Percentiles rank a stretch among this genome's conserved stretches.
phyloP scores from a whole-genome alignment of 2,113 vertebrate species.

The Myodes glareolus region DNA sequence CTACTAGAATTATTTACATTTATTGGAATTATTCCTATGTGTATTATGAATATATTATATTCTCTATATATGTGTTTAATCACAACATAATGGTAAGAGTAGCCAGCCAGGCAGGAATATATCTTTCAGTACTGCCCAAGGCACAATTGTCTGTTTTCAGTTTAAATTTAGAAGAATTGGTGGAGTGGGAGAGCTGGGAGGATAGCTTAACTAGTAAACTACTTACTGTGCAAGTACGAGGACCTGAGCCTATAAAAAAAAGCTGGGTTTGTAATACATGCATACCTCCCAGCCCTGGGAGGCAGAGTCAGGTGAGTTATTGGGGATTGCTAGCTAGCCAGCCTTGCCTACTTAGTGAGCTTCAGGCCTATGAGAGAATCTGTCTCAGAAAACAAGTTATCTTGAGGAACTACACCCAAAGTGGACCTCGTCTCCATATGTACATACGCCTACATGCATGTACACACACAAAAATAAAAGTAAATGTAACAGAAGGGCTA shows the following conservation, averaged over 20 bases:
- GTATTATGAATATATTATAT: neutral
- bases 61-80: conserved; percentile 27
- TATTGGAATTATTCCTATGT: conserved; percentile 13
- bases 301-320: neutral
- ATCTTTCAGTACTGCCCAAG: conserved; percentile 51
- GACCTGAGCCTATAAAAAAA: neutral
- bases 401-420: neutral
- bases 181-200: neutral
- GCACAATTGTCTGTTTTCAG: neutral
- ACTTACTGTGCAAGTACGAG: neutral
- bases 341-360: neutral
- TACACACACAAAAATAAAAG: neutral
- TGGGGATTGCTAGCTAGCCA: neutral
- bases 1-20: conserved; percentile 47
- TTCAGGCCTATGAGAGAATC: neutral
- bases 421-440: neutral
- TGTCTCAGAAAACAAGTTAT: neutral
- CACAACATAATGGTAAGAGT: neutral
- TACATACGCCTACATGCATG: neutral
- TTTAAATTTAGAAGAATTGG: conserved; percentile 57
- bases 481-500: neutral
- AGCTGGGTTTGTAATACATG: neutral
- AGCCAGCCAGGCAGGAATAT: neutral
- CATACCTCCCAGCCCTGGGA: neutral
- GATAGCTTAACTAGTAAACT: neutral